Base-by-base conservation (phyloP, 2,113 vertebrate species). In the Syrrhaptes paradoxus region DNA sequence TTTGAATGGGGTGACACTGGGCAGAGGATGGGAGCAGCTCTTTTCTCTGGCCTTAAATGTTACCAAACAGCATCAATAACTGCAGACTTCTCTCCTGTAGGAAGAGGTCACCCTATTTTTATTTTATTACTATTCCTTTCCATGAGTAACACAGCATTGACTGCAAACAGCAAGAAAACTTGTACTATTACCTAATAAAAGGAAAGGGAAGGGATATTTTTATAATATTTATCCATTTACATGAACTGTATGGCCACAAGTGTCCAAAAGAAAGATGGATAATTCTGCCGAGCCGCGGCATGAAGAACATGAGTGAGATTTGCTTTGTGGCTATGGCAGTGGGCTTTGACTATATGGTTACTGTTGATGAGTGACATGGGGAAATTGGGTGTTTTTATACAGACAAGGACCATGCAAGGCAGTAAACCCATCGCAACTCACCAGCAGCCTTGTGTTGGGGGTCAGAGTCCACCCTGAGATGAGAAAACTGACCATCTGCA, bases 241-340 rank as follows among this genome's bases (percentile, higher is more conserved):
- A 61, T 24, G 28, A 63, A 36, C 12, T 31, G 1, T 49, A 38
- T 7, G 28, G 65, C 16, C 32, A 77, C 51, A 80, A 24, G 9
- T 0, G 1, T 32, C 58, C 17, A 26, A 55, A 67, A 43, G 32
- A 49, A 49, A 55, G 38, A 51, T 0, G 0, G 34, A 7, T 11
- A 16, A 59, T 75, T 74, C 72, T 61, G 32, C 52, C 24, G 62
- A 46, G 16, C 21, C 32, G 62, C 4, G 26, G 62, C 26, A 58
- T 0, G 2, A 84, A 52, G 43, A 88, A 38, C 6, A 15, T 11
- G 6, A 51, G 17, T n/a, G n/a, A 22, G 31, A 17, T 62, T 76
- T 43, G 26, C 4, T 72, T 59, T 32, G 24, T 25, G 19, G 17
- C 16, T 36, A 10, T 21, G 22, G 29, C 29, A 34, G 36, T 28